Evolutionary conservation across 2,888 invertebrate genomes (phyloP).

Genomic region (Leptinotarsa rubiginosa): DNA sequence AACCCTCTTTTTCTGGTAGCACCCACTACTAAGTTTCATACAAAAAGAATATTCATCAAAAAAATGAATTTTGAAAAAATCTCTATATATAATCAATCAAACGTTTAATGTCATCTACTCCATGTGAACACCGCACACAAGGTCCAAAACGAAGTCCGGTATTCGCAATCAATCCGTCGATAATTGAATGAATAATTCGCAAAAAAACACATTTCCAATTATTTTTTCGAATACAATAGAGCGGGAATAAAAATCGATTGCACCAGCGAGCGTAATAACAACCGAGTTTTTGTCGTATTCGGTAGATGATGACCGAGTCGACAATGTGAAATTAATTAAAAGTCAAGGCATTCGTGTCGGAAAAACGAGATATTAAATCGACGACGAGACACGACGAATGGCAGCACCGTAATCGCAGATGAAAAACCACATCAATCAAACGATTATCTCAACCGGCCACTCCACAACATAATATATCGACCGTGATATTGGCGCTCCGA

Average conservation of each 20-base stretch:
- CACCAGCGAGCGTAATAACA: neutral
- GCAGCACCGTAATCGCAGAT: conserved; percentile 11
- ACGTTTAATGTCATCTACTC: too few relatives aligned
- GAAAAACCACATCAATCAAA: conserved; percentile 34
- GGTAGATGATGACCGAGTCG: neutral
- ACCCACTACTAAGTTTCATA: too few relatives aligned
- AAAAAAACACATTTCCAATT: neutral
- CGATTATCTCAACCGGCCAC: conserved; percentile 38
- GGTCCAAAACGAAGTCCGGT: neutral
- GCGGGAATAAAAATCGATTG: neutral
- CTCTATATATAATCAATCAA: too few relatives aligned
- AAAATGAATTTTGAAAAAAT: too few relatives aligned
- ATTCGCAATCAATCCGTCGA: neutral
- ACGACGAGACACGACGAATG: conserved; percentile 8
- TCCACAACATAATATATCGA: conserved; percentile 32
- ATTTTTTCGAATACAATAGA: neutral
- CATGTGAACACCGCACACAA: neutral
- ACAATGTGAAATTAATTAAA: conserved; percentile 19
- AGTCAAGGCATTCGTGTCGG: conserved; percentile 14
- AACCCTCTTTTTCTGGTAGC: too few relatives aligned
- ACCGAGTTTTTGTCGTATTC: neutral
- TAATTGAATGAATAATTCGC: neutral
- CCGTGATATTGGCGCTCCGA: conserved; percentile 13
- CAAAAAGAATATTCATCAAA: too few relatives aligned
- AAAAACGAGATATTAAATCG: conserved; percentile 12